Evolutionary conservation across 2,113 vertebrate genomes (phyloP).

Genomic region (Promerops cafer): DNA sequence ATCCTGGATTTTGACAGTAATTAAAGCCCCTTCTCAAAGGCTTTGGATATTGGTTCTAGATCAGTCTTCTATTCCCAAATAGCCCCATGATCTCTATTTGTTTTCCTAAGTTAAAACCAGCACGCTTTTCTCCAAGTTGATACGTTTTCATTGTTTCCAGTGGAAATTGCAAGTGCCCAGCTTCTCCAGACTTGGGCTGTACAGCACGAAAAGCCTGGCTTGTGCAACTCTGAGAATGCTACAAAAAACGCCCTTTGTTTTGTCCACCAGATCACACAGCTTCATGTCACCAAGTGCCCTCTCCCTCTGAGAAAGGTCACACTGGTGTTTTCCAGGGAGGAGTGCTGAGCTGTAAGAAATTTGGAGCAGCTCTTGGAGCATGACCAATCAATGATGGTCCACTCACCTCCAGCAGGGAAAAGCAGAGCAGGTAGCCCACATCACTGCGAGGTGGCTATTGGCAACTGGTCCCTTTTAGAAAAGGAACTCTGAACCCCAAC

Average conservation of each 20-base stretch:
- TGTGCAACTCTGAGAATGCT: not conserved
- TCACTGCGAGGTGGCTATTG: rapidly evolving
- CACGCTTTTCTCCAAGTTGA: not conserved
- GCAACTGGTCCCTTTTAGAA: not conserved
- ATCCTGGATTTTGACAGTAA: not conserved
- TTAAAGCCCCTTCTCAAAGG: not conserved
- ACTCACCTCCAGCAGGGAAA: not conserved
- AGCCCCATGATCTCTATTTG: not conserved
- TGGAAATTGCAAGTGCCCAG: not conserved
- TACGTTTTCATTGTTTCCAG: not conserved
- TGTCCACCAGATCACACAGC: not conserved
- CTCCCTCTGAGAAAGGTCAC: not conserved
- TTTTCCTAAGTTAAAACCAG: not conserved
- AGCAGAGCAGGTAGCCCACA: not conserved
- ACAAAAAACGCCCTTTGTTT: not conserved
- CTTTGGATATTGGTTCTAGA: not conserved
- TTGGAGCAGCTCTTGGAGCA: not conserved
- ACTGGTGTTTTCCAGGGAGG: not conserved
- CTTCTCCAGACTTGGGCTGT: not conserved
- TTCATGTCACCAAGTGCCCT: not conserved
- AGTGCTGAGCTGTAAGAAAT: not conserved
- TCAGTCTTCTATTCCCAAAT: not conserved
- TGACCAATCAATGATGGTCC: rapidly evolving
- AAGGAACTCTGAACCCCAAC: not conserved
- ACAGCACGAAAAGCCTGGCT: not conserved